phyloP scores from a whole-genome alignment of 2,797 vertebrate species.

The Lycodopsis pacificus region DNA sequence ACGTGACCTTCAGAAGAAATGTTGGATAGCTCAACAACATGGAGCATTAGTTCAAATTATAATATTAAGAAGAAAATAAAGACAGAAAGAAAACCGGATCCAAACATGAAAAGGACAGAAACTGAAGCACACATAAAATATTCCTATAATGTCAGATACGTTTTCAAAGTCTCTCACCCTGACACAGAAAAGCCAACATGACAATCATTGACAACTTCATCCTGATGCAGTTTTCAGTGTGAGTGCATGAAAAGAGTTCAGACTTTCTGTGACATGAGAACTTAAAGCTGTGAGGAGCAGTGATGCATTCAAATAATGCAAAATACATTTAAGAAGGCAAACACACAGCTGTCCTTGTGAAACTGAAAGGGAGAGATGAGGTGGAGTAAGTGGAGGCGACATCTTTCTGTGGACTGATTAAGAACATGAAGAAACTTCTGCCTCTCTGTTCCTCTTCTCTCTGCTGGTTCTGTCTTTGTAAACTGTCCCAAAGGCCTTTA shows the following conservation, averaged over 20 bases:
- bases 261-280: not conserved
- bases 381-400: not conserved
- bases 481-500: no score
- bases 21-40: no score
- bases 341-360: not conserved
- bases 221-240: not conserved
- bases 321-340: not conserved
- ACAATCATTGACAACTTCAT: not conserved
- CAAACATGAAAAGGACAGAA: no score
- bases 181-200: not conserved
- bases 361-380: not conserved
- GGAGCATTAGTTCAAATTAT: no score
- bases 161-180: not conserved
- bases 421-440: not conserved
- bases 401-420: not conserved
- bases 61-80: no score
- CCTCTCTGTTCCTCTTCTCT: not conserved
- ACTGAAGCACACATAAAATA: no score
- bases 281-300: conserved; percentile 1
- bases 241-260: not conserved
- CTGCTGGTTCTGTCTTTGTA: not conserved
- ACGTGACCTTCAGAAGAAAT: no score
- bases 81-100: no score
- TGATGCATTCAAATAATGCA: not conserved
- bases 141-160: no score